Percentiles rank a stretch among this genome's conserved stretches.
These are phyloP conservation scores for Philereme transversata DNA, from an alignment of 2,888 invertebrate species.

Conservation along the genomic window DNA sequence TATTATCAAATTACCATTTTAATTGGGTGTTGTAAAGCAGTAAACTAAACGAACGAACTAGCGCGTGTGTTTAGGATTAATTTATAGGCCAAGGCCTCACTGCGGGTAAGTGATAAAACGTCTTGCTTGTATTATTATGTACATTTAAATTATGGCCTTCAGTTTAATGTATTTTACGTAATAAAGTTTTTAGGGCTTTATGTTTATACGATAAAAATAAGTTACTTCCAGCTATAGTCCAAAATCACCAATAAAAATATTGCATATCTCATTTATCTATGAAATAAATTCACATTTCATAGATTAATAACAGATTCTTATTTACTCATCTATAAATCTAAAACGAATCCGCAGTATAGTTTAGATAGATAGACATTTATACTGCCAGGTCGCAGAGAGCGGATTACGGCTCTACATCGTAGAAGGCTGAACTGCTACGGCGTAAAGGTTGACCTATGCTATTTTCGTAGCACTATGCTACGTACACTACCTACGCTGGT, in stretches of 20 bases:
- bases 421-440: constrained; percentile 15
- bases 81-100: constrained; percentile 14
- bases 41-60: constrained; percentile 24
- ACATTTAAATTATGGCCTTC: constrained; percentile 5
- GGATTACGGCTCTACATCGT: constrained; percentile 17
- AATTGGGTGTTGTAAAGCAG: constrained; percentile 31
- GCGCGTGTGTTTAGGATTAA: constrained; percentile 20
- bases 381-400: neutral
- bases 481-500: constrained; percentile 3
- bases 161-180: too few species aligned
- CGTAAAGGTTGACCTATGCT: constrained; percentile 13
- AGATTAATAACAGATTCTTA: too few species aligned
- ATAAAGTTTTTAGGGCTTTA: too few species aligned
- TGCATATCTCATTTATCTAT: too few species aligned
- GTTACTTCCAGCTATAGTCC: too few species aligned
- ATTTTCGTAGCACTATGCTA: neutral
- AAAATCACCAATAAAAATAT: too few species aligned
- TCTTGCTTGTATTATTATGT: constrained; percentile 13
- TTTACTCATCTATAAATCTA: too few species aligned
- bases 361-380: too few species aligned
- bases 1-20: constrained; percentile 34
- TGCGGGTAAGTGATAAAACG: constrained; percentile 9
- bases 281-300: too few species aligned
- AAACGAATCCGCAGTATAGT: too few species aligned
- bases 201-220: too few species aligned